Evolutionary conservation across 2,113 vertebrate genomes (phyloP), one percentile per base, ranked within the genome.

Genomic region (Chlorodrepanis virens): DNA sequence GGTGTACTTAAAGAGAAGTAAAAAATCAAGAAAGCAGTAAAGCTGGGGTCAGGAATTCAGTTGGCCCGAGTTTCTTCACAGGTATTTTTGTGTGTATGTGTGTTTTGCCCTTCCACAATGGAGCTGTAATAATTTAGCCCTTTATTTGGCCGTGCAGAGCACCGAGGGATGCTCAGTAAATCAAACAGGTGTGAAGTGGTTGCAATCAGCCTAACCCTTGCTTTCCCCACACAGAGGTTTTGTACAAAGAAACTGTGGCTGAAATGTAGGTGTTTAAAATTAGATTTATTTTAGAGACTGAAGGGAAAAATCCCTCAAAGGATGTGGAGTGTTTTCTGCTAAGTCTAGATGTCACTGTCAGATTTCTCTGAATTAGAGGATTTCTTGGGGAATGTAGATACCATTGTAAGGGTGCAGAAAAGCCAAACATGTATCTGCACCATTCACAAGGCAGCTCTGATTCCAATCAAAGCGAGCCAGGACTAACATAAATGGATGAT

Each of bases 301-400:
- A 59, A 69, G 50, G 63, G 18, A 71, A 89, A 95, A 90, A 91
- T 47, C 33, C 33, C 12, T 18, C 39, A 85, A 90, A 96, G 90
- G 86, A 90, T 63, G 17, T 81, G 87, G 82, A 92, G 56, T 91
- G 75, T 87, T 96, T 96, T 94, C 45, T 83, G 3, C 52, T 14
- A 64, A 94, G 87, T 89, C 79, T 61, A 54, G 50, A 50, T 96
- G 87, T 93, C 95, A 81, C 79, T 53, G 52, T 29, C 24, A 83
- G 72, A 56, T 93, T 94, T 75, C 84, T 94, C 67, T 90, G 93
- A 97, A 93, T 96, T 94, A 96, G 72, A 91, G 84, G 85, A 89
- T 96, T 96, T 78, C 59, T 82, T 15, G 68, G n/a, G 76, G 57
- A 60, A 87, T 35, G 31, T 37, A 64, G 83, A 68, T 86, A 49